Base-by-base conservation (phyloP, 2,797 vertebrate species). In the Trachurus trachurus region DNA sequence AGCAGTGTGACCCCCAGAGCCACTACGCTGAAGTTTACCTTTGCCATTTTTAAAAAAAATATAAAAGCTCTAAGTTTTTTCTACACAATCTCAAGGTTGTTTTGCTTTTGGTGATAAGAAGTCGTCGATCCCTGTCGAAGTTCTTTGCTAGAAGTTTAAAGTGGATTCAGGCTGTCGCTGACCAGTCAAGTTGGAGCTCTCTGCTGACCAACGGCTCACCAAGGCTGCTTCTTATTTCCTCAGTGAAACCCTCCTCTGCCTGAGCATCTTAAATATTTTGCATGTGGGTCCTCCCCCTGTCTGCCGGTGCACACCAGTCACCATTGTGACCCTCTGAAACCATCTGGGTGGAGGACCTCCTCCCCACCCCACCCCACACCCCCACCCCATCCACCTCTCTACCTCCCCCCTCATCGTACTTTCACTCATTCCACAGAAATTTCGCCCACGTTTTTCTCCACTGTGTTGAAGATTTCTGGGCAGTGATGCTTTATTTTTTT, bases 201-300 rank as follows among this genome's bases (percentile, higher is more conserved):
- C 72, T 77, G 87, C 74, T 90, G 82, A 84, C 83, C 86, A 87
- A 59, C 45, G 26, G 82, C 90, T 87, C 71, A 72, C 74, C 34
- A 62, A 69, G 63, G 67, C 80, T 92, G 82, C 87, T 72, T 78
- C 74, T 77, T 87, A 75, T 89, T 88, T 90, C 87, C 82, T 91
- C 87, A 88, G 84, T 90, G 74, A 79, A 91, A 93, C 74, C 82
- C 89, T 89, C 60, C 90, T 92, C 85, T 82, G 89, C 60, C 88
- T 91, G 88, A 91, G 94, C 96, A 97, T 96, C 96, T 98, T 99
- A 98, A 98, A 97, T 99, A 97, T 94, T 87, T 89, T 94, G 89
- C 92, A 88, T 91, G 59, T 95, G 94, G 92, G 93, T 95, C 96
- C 96, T 96, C 95, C 95, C 95, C 95, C 73, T 95, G 83, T 81